Evolutionary conservation across 2,888 invertebrate genomes (phyloP).

Genomic region (Scaptomyza parva): DNA sequence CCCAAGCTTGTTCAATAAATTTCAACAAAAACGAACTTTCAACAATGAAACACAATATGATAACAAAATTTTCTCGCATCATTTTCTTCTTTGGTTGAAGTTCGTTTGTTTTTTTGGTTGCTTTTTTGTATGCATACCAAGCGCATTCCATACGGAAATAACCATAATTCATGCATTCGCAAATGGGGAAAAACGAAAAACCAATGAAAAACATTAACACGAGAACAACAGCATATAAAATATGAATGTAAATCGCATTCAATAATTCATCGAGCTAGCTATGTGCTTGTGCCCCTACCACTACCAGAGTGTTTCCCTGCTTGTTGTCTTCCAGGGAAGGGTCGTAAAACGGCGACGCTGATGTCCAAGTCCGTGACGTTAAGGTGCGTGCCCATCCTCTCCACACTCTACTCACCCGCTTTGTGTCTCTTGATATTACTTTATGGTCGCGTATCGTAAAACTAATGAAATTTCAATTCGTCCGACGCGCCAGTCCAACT

Average conservation of each 20-base stretch:
- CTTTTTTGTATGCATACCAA: conserved; percentile 65
- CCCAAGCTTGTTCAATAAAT: conserved; percentile 49
- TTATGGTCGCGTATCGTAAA: conserved; percentile 71
- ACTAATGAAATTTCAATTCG: conserved; percentile 80
- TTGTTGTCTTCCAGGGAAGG: conserved; percentile 58
- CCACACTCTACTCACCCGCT: background rate
- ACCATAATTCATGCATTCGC: conserved; percentile 78
- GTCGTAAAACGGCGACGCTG: conserved; percentile 64
- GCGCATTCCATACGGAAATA: conserved; percentile 69
- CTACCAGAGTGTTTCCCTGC: background rate
- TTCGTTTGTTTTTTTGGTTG: conserved; percentile 10
- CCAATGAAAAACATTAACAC: conserved; percentile 74
- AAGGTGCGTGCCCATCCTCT: conserved; percentile 59
- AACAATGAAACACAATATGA: too few relatives aligned
- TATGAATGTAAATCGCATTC: conserved; percentile 79
- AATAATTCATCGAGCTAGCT: conserved; percentile 68
- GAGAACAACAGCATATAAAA: conserved; percentile 68
- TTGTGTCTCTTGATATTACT: conserved; percentile 36
- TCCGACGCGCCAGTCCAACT: conserved; percentile 62
- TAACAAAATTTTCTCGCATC: conserved; percentile 58
- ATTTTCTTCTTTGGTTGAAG: conserved; percentile 43
- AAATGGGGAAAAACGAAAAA: conserved; percentile 63
- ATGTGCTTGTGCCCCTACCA: conserved; percentile 4
- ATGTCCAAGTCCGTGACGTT: conserved; percentile 15
- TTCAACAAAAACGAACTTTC: conserved; percentile 40